Conservation (phyloP, 2,797 vertebrate genomes). For the Sebastes minor region DNA sequence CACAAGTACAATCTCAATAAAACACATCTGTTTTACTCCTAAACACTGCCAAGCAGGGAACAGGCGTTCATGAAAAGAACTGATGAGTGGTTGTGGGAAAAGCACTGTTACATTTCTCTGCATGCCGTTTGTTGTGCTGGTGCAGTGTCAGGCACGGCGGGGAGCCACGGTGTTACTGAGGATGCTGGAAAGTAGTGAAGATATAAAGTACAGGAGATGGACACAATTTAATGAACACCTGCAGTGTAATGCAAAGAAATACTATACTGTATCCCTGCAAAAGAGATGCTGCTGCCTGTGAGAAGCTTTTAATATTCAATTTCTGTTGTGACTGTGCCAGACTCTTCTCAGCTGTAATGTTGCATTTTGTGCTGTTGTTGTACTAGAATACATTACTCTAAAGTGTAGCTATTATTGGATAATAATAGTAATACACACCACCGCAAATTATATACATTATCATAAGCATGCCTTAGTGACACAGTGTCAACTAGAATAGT, state of each 20-base stretch:
- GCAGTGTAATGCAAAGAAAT: not conserved
- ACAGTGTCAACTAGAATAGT: not conserved
- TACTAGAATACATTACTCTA: not conserved
- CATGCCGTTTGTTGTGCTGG: constrained; percentile 29
- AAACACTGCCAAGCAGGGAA: constrained; percentile 10
- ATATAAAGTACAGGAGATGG: constrained; percentile 3
- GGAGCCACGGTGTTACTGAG: constrained; percentile 18
- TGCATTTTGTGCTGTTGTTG: not conserved
- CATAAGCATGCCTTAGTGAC: not conserved
- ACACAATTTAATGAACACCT: constrained; percentile 13
- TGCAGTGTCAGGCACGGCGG: constrained; percentile 26
- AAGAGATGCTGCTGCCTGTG: not conserved
- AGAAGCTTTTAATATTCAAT: constrained; percentile 12
- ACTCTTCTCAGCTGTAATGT: not conserved
- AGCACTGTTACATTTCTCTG: constrained; percentile 20
- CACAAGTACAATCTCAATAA: constrained; percentile 13
- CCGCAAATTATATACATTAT: not conserved
- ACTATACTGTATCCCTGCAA: not conserved
- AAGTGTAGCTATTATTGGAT: not conserved
- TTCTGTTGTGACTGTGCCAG: constrained; percentile 1
- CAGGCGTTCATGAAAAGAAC: constrained; percentile 12
- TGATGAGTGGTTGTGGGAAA: constrained; percentile 3
- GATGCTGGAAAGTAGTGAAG: constrained; percentile 26
- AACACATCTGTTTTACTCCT: constrained; percentile 13
- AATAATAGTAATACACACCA: not conserved